Evolutionary conservation across 2,113 vertebrate genomes (phyloP).

Genomic region (Neodon shergylaensis): DNA sequence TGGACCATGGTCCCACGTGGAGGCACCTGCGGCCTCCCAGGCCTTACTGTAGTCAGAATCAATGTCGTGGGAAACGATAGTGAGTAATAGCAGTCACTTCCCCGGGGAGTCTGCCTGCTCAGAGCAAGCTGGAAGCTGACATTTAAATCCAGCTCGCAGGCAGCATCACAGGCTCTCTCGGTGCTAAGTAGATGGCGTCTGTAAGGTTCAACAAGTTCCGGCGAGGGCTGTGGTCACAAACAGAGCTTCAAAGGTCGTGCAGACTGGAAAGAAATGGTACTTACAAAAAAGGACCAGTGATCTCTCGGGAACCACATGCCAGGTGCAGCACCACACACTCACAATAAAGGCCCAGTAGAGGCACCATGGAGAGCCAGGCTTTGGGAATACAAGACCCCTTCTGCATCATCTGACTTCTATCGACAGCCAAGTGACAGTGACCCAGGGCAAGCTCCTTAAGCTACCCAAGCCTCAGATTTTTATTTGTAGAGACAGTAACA

Average conservation of each 20-base stretch:
- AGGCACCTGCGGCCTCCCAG: neutral
- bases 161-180: neutral
- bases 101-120: neutral
- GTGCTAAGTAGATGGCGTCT: neutral
- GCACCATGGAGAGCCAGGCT: too few species aligned
- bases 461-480: neutral
- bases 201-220: neutral
- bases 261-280: neutral
- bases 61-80: neutral
- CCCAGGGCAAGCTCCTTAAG: neutral
- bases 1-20: rapidly evolving
- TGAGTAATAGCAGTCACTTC: neutral
- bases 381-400: neutral
- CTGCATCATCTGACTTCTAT: rapidly evolving
- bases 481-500: too few species aligned
- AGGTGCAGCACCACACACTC: rapidly evolving
- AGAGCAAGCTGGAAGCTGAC: neutral
- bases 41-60: neutral
- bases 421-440: rapidly evolving
- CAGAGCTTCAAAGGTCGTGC: neutral
- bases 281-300: rapidly evolving
- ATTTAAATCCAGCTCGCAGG: neutral
- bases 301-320: rapidly evolving
- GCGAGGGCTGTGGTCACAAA: neutral
- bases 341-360: rapidly evolving